Conservation (phyloP, 2,797 vertebrate species). For the Iguana delicatissima region DNA sequence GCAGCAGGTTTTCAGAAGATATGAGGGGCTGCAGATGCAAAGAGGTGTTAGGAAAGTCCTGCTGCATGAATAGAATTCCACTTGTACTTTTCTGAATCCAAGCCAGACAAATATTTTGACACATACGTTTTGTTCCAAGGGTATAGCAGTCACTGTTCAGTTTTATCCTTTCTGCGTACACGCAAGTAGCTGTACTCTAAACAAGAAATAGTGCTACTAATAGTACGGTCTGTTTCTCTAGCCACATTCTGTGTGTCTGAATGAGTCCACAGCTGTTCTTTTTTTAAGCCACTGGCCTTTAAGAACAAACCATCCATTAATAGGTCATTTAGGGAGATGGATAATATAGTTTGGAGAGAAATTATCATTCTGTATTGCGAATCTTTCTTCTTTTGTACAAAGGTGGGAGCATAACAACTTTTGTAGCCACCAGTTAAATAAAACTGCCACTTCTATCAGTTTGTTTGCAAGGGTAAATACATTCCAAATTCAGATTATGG, state of each 20-base stretch:
- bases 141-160: not conserved
- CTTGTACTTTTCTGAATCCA: not conserved
- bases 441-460: constrained; percentile 41
- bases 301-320: constrained; percentile 36
- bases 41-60: not conserved
- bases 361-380: constrained; percentile 35
- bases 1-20: not conserved
- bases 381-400: constrained; percentile 29
- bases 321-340: constrained; percentile 47
- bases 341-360: not conserved
- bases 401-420: constrained; percentile 47
- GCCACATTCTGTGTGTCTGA: constrained; percentile 66
- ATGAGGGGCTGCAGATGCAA: not conserved
- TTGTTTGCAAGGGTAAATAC: constrained; percentile 41
- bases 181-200: constrained; percentile 43
- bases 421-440: not conserved
- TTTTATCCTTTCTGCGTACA: not conserved
- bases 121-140: constrained; percentile 24
- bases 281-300: constrained; percentile 36
- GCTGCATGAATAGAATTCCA: not conserved
- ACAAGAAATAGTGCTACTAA: constrained; percentile 20
- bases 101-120: not conserved
- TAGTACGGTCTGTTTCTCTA: constrained; percentile 35
- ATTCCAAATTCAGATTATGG: constrained; percentile 27
- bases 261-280: constrained; percentile 28